Evolutionary conservation across 2,113 vertebrate genomes (phyloP), one percentile per base, ranked within the genome.

Genomic region (Pholis gunnellus): DNA sequence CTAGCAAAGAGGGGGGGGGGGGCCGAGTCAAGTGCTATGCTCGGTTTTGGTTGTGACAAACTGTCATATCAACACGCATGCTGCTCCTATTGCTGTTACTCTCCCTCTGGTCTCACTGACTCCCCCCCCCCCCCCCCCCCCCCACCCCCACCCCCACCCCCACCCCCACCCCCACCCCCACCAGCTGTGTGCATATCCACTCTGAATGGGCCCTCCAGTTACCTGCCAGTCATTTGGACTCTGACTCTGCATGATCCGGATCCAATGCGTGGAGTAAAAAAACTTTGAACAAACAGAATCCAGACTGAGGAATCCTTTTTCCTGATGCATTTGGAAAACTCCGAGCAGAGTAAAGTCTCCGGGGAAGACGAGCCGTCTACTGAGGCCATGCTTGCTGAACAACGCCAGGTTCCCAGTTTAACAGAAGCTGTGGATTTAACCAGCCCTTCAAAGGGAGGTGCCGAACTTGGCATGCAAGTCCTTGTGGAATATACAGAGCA

Each of bases 31-130:
- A 92, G 88, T 81, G 88, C 77, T 71, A 50, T 87, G 88, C 80
- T 93, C 90, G 88, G 89, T 92, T 93, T 88, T 94, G 87, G 92
- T 92, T 93, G 89, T 92, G 91, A 92, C 93, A 93, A 89, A 76
- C 89, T 89, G 94, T 94, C 93, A 94, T 94, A 92, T 94, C 92
- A 90, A 83, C 67, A 70, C 89, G 90, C 68, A 72, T 68, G 83
- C 86, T 85, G 87, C 84, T 92, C 88, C 88, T 85, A 81, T 88
- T 89, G 91, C 91, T 91, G 73, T 86, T 87, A 82, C 91, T 85
- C 91, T 85, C 71, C 67, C 78, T 79, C 76, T 68, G 78, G 82
- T 81, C 71, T 92, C 84, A 78, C 70, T 89, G 48, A 88, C 84
- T 77, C 86, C 77, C 83, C 88, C 83, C 88, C 77, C 83, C 88